Base-by-base conservation (phyloP, 2,888 invertebrate genomes). In the Halictus quadricinctus region DNA sequence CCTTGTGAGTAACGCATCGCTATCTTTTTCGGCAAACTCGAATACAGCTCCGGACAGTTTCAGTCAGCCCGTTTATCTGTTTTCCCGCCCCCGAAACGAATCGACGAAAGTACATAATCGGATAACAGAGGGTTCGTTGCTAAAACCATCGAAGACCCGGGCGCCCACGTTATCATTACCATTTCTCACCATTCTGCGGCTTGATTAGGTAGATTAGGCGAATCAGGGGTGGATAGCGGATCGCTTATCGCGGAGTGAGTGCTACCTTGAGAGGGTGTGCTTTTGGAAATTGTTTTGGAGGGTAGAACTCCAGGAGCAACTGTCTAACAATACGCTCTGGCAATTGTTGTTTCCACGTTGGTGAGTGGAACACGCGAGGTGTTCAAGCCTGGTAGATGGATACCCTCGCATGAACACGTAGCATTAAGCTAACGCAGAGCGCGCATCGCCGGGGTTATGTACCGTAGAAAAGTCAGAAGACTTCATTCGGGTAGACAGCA, bases 241-340 rank as follows among this genome's bases (percentile, higher is more conserved):
- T 54, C 21, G n/a, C 54, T 54, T 54, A 54, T 54, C 54, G n/a
- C 54, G n/a, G 3, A n/a, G 54, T n/a, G 54, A 54, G 54, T 54
- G 54, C 54, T 54, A 54, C 54, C 54, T 54, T 54, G 54, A n/a
- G 54, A 54, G 54, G 54, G 54, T 54, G 54, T 54, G 54, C 54
- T 54, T 54, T 54, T 54, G 54, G 54, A 8, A 54, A 54, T 54
- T 54, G n/a, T 54, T 54, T 54, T 21, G 54, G 54, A 10, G 54
- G 54, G 54, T 54, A 54, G 54, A 54, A 54, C n/a, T 54, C n/a
- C n/a, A 21, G 13, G 2, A 60, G 60, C 60, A 29, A 25, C 60
- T 54, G 60, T 60, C 60, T 25, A 60, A 29, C 60, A 60, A 60
- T 60, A 60, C 13, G 29, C 60, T 60, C 54, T 21, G 54, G 15